Evolutionary conservation across 1,140 invertebrate species (phyloP).

Genomic region (Agraylea sexmaculata): DNA sequence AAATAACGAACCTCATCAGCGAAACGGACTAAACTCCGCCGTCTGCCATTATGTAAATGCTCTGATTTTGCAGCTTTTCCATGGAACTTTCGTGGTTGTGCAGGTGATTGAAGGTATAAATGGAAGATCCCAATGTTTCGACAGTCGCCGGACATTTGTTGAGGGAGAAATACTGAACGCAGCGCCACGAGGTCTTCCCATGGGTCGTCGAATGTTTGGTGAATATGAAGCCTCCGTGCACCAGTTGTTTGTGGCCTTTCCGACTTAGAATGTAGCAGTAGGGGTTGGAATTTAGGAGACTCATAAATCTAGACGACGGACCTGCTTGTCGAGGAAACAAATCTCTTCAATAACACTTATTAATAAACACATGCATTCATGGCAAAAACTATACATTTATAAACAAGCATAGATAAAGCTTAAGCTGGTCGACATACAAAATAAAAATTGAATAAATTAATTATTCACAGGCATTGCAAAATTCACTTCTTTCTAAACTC

Average conservation of each 20-base stretch:
- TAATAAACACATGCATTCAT: no score
- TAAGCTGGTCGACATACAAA: no score
- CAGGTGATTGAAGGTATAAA: constrained; percentile 37
- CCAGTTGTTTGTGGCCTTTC: constrained; percentile 40
- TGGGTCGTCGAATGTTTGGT: constrained; percentile 41
- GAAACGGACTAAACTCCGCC: constrained; percentile 9
- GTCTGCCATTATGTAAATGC: constrained; percentile 35
- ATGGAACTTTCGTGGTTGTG: constrained; percentile 39
- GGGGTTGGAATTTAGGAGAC: no score
- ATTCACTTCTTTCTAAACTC: no score
- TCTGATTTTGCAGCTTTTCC: constrained; percentile 36
- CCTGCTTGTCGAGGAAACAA: no score
- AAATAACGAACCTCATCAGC: no score
- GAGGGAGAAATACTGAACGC: constrained; percentile 39
- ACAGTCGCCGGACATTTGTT: constrained; percentile 39
- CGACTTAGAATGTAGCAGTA: constrained; percentile 40
- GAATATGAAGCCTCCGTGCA: constrained; percentile 40
- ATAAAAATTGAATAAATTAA: no score
- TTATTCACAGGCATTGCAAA: no score
- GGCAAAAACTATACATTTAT: no score
- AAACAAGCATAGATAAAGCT: no score
- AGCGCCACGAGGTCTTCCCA: constrained; percentile 39
- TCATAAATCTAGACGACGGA: no score
- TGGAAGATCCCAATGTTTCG: constrained; percentile 37
- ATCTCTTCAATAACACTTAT: no score